Percentiles rank a stretch among this genome's conserved stretches.
Conservation (phyloP, 2,888 invertebrate genomes). For the Isotomurus palustris region DNA sequence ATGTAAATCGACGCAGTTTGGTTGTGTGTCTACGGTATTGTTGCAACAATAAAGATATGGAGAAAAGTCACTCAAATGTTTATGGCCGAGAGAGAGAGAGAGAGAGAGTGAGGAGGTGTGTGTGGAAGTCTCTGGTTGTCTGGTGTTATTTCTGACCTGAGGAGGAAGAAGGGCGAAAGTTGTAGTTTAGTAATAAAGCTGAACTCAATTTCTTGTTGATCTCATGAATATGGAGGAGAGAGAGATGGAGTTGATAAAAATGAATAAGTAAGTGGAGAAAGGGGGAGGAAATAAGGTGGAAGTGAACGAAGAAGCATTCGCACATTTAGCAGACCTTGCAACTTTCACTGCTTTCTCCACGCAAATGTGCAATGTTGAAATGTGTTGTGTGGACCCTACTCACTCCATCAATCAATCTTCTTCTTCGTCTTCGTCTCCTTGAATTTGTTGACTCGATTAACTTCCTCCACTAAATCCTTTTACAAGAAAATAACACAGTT, state of each 20-base stretch:
- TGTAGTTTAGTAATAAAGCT: neutral
- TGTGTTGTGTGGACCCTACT: no score
- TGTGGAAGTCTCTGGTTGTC: neutral
- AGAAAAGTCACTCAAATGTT: neutral
- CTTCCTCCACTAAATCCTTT: no score
- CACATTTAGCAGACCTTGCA: no score
- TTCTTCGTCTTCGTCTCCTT: no score
- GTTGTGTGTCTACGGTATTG: no score
- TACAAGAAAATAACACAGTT: no score
- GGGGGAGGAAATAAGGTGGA: neutral
- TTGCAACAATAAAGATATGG: neutral
- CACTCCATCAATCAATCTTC: no score
- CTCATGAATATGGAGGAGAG: constrained; percentile 10
- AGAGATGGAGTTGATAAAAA: neutral
- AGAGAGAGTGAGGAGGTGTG: neutral
- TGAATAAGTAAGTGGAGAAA: constrained; percentile 1
- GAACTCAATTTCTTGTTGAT: neutral
- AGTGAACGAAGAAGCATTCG: no score
- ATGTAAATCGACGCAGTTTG: no score
- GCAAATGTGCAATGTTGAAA: no score
- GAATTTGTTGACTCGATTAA: no score
- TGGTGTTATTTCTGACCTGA: neutral
- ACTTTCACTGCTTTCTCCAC: no score
- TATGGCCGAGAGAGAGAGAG: neutral
- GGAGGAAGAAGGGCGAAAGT: neutral